Evolutionary conservation across 2,797 vertebrate genomes (phyloP).

Genomic region (Lacerta agilis): DNA sequence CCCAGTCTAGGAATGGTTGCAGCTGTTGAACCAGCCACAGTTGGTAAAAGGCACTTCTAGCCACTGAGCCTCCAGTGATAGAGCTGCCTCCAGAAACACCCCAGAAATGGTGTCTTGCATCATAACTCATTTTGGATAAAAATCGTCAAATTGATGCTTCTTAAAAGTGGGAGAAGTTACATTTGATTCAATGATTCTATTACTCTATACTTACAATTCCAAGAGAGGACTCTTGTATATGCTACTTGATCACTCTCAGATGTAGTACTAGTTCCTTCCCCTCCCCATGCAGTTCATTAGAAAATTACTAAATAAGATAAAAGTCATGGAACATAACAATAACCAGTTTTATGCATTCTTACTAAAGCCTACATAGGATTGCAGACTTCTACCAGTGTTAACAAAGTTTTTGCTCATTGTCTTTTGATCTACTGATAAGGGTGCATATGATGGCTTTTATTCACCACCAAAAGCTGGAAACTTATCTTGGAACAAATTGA

Average conservation of each 20-base stretch:
- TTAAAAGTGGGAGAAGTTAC: neutral
- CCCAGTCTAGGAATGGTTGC: no score
- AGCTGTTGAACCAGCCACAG: no score
- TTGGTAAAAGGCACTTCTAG: no score
- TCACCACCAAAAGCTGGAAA: neutral
- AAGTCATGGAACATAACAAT: neutral
- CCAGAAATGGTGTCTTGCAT: neutral
- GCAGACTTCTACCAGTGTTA: neutral
- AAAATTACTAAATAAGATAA: neutral
- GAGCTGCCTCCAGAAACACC: no score
- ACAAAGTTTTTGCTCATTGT: neutral
- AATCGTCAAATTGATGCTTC: neutral
- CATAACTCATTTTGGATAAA: neutral
- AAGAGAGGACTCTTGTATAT: neutral
- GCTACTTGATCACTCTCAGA: no score
- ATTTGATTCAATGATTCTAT: neutral
- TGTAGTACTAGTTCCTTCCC: neutral
- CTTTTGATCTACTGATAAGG: neutral
- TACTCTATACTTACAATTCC: neutral
- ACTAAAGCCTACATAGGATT: neutral
- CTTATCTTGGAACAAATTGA: neutral
- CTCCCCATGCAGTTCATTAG: neutral
- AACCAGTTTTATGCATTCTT: no score
- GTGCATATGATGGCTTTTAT: neutral
- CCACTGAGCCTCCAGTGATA: no score